Percentiles rank a stretch among this genome's conserved stretches.
phyloP scores from a whole-genome alignment of 92 coral and sea anemone species.

The Phymanthus crucifer region DNA sequence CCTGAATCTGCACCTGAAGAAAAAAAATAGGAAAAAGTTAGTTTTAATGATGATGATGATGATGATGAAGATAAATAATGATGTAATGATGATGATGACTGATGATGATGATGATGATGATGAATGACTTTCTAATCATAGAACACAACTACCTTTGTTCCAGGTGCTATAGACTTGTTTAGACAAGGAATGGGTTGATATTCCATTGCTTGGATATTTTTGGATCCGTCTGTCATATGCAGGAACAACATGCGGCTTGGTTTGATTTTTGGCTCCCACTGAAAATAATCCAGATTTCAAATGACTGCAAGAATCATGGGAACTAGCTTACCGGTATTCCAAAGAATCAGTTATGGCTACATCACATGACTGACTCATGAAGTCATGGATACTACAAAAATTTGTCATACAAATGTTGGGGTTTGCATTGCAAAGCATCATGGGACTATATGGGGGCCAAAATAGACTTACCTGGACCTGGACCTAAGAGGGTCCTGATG shows the following conservation, averaged over 20 bases:
- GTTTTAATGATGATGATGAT: too few relatives aligned
- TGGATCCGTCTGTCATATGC: conserved; percentile 83
- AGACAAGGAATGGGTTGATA: conserved; percentile 67
- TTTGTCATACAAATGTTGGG: too few relatives aligned
- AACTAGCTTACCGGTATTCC: too few relatives aligned
- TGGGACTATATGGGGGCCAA: background rate
- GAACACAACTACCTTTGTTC: conserved; percentile 70
- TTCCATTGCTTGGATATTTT: conserved; percentile 82
- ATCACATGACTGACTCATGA: too few relatives aligned
- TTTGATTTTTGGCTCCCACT: conserved; percentile 72
- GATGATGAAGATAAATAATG: too few relatives aligned
- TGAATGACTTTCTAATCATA: background rate
- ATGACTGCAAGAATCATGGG: background rate
- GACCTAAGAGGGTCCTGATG: too few relatives aligned
- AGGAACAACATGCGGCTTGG: conserved; percentile 78
- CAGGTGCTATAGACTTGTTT: conserved; percentile 59
- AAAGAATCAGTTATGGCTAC: background rate
- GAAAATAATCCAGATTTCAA: conserved; percentile 3
- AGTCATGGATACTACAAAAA: background rate
- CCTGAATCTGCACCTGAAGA: conserved; percentile 66
- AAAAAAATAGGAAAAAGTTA: too few relatives aligned
- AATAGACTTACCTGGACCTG: background rate
- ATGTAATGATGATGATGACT: too few relatives aligned
- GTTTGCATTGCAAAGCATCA: too few relatives aligned
- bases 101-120: too few relatives aligned